These are phyloP conservation scores for Rallus crepitans DNA, from an alignment of 2,797 vertebrate genomes.

Conservation along the genomic window DNA sequence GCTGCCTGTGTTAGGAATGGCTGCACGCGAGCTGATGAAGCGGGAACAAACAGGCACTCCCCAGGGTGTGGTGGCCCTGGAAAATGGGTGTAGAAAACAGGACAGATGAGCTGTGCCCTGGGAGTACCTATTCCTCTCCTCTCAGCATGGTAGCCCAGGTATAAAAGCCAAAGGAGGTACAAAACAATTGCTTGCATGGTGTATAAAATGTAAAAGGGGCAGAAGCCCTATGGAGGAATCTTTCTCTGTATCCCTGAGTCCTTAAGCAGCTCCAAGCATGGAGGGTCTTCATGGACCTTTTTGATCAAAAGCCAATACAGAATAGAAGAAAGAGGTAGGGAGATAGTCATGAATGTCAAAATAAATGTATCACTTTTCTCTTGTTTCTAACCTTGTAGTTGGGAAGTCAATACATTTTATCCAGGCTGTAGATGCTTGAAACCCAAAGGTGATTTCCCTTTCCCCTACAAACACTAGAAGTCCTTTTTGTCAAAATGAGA, in stretches of 20 bases:
- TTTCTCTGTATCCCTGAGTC: neutral
- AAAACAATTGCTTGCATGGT: neutral
- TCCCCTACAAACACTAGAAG: neutral
- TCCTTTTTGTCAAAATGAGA: neutral
- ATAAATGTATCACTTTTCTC: neutral
- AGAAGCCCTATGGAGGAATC: neutral
- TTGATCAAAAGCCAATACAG: neutral
- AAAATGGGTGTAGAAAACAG: neutral
- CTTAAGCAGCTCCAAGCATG: neutral
- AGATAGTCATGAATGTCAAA: neutral
- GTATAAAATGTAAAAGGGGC: neutral
- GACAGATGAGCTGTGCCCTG: neutral
- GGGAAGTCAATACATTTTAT: neutral
- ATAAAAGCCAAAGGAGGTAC: neutral
- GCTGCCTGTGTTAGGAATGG: neutral
- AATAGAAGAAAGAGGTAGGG: neutral
- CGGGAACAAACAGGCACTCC: neutral
- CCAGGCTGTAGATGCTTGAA: neutral
- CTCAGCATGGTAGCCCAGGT: accelerated
- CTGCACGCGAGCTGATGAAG: neutral
- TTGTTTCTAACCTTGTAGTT: neutral
- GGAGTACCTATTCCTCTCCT: neutral
- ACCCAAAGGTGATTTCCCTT: neutral
- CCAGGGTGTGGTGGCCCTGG: accelerated
- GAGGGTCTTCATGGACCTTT: neutral